Evolutionary conservation across 2,797 vertebrate genomes (phyloP), one percentile per base, ranked within the genome.

Genomic region (Pterois miles): DNA sequence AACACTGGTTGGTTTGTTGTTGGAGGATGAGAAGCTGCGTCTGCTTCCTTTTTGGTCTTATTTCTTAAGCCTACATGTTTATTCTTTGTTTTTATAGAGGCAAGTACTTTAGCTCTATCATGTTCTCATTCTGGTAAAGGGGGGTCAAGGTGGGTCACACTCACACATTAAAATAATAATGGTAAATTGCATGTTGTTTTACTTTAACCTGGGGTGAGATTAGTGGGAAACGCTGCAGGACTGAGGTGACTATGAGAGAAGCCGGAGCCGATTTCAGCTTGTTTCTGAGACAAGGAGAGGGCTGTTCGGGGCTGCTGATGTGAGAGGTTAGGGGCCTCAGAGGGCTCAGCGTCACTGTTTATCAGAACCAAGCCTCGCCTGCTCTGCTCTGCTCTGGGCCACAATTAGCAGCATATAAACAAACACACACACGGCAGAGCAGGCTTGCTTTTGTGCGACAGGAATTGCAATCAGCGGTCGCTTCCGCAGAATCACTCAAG

Each of bases 351-450:
- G 34, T 88, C 86, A 70, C 69, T 86, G 78, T 90, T 90, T 91
- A 83, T 83, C 81, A 76, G 74, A 83, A 82, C 86, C 64, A 59
- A 85, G 72, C 82, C 74, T 81, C 6, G 74, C 74, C 82, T 72
- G 78, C 80, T 79, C 76, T 52, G 72, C 79, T 72, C 81, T 67
- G 86, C 82, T 90, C 82, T 81, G 78, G 72, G 90, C 86, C 88
- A 81, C 87, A 91, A 89, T 93, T 94, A 91, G 91, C 86, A 85
- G 76, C 80, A 82, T 74, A 86, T 87, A 92, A 92, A 92, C 89
- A 92, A 92, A 91, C 80, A 85, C 62, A 83, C 76, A 83, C 80
- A 85, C 33, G 40, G 75, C 78, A 72, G 76, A 85, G 71, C 80
- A n/a, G 81, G 23, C 78, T 65, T 46, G 82, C 67, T 66, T 88